These are phyloP conservation scores for Bibio marci DNA, from an alignment of 2,888 invertebrate species.

Conservation along the genomic window DNA sequence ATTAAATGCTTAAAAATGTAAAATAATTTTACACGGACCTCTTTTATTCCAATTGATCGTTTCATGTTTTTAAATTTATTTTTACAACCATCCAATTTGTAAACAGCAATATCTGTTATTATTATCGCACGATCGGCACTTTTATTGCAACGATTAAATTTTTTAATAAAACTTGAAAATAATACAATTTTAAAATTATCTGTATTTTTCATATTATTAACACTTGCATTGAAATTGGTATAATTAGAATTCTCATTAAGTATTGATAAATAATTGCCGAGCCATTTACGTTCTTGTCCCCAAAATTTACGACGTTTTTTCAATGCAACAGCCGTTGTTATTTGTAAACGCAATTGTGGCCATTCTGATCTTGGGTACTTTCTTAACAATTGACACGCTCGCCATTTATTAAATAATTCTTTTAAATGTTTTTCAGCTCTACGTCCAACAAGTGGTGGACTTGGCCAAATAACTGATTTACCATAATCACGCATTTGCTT, in stretches of 20 bases:
- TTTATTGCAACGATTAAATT: conserved; percentile 43
- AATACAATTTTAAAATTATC: conserved; percentile 42
- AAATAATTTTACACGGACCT: conserved; percentile 32
- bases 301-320: conserved; percentile 42
- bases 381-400: conserved; percentile 70
- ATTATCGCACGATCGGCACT: conserved; percentile 77
- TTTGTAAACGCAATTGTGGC: conserved; percentile 71
- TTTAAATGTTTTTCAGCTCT: conserved; percentile 41
- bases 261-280: conserved; percentile 62
- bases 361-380: conserved; percentile 68
- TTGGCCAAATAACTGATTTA: conserved; percentile 66
- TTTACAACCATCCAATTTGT: conserved; percentile 61
- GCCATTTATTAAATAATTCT: conserved; percentile 61
- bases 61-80: conserved; percentile 76
- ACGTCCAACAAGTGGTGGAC: conserved; percentile 50
- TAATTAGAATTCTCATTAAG: conserved; percentile 49
- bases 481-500: conserved; percentile 56
- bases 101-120: conserved; percentile 68
- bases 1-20: no score
- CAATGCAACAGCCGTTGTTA: conserved; percentile 55
- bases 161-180: conserved; percentile 28
- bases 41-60: conserved; percentile 61
- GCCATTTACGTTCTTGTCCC: conserved; percentile 66
- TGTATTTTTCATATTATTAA: conserved; percentile 46
- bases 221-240: conserved; percentile 44